A percentile compares a stretch with the other conserved stretches of the same genome.
Conservation (phyloP, 2,113 vertebrate species). For the Psophia crepitans region DNA sequence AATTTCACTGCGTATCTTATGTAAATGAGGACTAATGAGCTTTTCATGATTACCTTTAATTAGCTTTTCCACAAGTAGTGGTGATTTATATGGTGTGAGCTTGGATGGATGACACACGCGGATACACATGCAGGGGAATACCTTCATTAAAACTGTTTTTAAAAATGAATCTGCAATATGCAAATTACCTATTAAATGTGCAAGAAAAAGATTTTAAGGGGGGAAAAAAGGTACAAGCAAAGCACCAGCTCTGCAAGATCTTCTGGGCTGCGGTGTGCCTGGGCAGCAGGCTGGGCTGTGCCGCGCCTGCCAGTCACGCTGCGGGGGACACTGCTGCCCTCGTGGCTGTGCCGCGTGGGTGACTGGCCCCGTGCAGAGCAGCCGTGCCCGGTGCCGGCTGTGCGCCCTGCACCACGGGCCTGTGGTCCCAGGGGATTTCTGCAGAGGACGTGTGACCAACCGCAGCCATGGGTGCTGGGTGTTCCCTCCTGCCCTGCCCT, state of each 20-base stretch:
- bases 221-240: not conserved
- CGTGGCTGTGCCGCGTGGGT: accelerated
- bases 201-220: not conserved
- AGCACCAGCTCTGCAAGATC: not conserved
- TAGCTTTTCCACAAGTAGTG: not conserved
- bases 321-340: not conserved
- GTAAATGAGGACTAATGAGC: conserved; percentile 45
- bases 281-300: not conserved
- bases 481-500: not conserved
- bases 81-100: not conserved
- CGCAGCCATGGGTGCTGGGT: accelerated
- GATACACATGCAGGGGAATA: not conserved
- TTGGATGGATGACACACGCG: accelerated
- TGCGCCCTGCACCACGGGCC: too few relatives aligned
- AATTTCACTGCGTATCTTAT: not conserved
- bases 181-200: not conserved
- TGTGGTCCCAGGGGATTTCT: not conserved
- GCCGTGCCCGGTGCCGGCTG: not conserved
- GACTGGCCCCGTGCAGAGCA: not conserved
- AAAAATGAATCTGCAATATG: not conserved
- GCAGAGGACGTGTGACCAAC: not conserved
- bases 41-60: conserved; percentile 25
- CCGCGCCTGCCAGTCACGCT: accelerated
- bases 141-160: not conserved
- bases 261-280: accelerated